These are phyloP conservation scores for Actinernus sp. DNA, from an alignment of 92 coral and sea anemone genomes.

Conservation along the genomic window DNA sequence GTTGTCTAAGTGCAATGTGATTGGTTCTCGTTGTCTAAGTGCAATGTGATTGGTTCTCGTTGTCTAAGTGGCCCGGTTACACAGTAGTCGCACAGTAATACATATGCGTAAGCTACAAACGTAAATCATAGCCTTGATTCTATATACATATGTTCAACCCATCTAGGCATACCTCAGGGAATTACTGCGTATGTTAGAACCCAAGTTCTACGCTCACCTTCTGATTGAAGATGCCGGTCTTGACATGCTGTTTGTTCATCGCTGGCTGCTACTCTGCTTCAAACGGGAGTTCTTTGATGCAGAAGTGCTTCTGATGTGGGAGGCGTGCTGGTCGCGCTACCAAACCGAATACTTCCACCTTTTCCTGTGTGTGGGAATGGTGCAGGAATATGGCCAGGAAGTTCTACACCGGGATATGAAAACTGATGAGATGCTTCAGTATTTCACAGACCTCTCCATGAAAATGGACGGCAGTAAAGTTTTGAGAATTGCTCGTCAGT, in stretches of 20 bases:
- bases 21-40: too few species aligned
- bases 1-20: too few species aligned
- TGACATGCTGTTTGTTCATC: slow-evolving; percentile 95
- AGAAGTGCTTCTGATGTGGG: slow-evolving; percentile 96
- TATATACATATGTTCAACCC: too few species aligned
- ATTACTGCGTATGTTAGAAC: slow-evolving; percentile 78
- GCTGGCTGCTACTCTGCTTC: slow-evolving; percentile 96
- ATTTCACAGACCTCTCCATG: slow-evolving; percentile 91
- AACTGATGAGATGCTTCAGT: slow-evolving; percentile 91
- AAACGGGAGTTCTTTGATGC: slow-evolving; percentile 95
- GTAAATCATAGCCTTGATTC: too few species aligned
- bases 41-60: too few species aligned
- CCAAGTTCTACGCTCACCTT: slow-evolving; percentile 92
- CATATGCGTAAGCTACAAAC: too few species aligned
- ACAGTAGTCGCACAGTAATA: too few species aligned
- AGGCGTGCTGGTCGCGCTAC: slow-evolving; percentile 99
- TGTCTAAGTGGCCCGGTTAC: too few species aligned
- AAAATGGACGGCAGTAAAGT: slow-evolving; percentile 95
- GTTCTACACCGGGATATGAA: slow-evolving; percentile 74
- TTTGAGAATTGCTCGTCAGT: slow-evolving; percentile 88
- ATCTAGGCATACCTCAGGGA: slow-evolving; percentile 87
- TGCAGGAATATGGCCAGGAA: slow-evolving; percentile 81
- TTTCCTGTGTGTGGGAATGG: slow-evolving; percentile 95
- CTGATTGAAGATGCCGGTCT: slow-evolving; percentile 85
- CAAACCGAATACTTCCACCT: slow-evolving; percentile 97